Conservation (phyloP, 2,888 invertebrate genomes). For the Theristus sp. region DNA sequence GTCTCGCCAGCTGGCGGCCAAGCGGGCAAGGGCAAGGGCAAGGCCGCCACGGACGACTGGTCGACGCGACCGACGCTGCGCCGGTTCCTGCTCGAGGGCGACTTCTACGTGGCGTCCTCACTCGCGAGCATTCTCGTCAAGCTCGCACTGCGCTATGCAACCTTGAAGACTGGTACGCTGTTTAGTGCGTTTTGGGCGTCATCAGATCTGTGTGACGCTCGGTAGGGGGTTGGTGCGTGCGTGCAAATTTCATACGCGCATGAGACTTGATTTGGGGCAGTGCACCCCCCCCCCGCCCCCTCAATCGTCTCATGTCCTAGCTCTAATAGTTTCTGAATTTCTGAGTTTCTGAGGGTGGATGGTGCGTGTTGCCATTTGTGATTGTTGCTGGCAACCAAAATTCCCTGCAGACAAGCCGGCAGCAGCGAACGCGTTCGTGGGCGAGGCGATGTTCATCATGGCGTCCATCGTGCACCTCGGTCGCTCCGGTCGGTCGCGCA, state of each 20-base stretch:
- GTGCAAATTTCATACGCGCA: too few relatives aligned
- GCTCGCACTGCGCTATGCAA: slow-evolving; percentile 54
- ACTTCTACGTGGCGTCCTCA: slow-evolving; percentile 84
- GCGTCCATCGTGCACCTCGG: slow-evolving; percentile 67
- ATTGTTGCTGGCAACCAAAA: too few relatives aligned
- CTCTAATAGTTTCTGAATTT: too few relatives aligned
- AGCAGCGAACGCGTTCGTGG: slow-evolving; percentile 33
- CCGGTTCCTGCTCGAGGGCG: slow-evolving; percentile 73
- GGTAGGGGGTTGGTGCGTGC: too few relatives aligned
- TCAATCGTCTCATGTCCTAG: too few relatives aligned
- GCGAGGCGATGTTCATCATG: slow-evolving; percentile 70
- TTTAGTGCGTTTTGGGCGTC: too few relatives aligned
- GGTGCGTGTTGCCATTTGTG: too few relatives aligned
- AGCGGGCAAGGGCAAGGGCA: background rate
- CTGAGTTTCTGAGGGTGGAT: too few relatives aligned
- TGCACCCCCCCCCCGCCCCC: too few relatives aligned
- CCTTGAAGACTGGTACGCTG: slow-evolving; percentile 15
- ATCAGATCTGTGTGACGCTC: too few relatives aligned
- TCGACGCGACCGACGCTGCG: slow-evolving; percentile 48
- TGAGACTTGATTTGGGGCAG: too few relatives aligned
- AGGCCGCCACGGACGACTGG: slow-evolving; percentile 30
- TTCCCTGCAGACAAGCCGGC: background rate
- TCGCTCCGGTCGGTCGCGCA: slow-evolving; percentile 45
- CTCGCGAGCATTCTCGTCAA: slow-evolving; percentile 76
- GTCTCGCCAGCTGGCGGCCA: slow-evolving; percentile 39